Base-by-base conservation (phyloP, 2,888 invertebrate genomes). In the Gryllus longicercus region DNA sequence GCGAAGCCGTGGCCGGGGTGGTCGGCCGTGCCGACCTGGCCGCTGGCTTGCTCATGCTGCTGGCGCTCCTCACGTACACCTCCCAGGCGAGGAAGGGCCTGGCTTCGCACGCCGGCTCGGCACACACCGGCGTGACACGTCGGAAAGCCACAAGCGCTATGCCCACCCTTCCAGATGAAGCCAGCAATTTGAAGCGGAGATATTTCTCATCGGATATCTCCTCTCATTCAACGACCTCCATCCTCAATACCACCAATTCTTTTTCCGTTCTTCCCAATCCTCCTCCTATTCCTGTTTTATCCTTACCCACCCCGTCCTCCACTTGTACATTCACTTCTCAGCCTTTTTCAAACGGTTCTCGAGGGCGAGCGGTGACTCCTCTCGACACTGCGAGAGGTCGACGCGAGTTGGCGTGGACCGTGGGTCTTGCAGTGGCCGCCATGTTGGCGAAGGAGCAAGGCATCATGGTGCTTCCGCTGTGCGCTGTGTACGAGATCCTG, bases 51-150 rank as follows among this genome's bases (percentile, higher is more conserved):
- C 63, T 63, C 16, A 16, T 97, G 84, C 94, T 98, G 86, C 90
- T 97, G 84, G 91, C 93, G 77, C 98, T 97, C 88, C 91, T 93
- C 85, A 92, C 93, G 83, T 96, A 96, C 86, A 91, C 94, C 83
- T 84, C 84, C 50, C 77, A 76, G 3, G 51, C 81, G n/a, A 4
- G 38, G 38, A 38, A 38, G 38, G 8, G 38, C 38, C 38, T 38
- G 38, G 38, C 38, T 5, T 8, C 8, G 38, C 38, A 38, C 38
- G 38, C 38, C 0, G 8, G 5, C 38, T 38, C 8, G 8, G 38
- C 8, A 38, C 38, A 8, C 38, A 38, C 8, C 38, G 38, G 38
- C 38, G 38, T 38, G 38, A 38, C 38, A 8, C 38, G 38, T 5
- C 38, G 38, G 38, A 38, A 8, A 38, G 38, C 8, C 38, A 38